phyloP scores from a whole-genome alignment of 2,797 vertebrate species.

The Coracias cyanogaster region DNA sequence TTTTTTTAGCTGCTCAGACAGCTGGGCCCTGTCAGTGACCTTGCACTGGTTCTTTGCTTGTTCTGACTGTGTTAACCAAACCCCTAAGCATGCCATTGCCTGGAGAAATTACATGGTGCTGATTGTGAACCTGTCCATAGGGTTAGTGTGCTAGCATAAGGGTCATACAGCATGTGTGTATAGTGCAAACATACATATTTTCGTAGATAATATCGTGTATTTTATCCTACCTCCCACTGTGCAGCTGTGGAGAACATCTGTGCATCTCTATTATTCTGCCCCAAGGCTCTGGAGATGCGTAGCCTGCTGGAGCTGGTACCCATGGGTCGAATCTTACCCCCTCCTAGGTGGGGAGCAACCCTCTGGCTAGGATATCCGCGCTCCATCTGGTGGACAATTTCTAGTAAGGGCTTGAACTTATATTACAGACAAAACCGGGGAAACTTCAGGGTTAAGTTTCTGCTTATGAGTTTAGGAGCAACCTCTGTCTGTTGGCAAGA shows the following conservation, averaged over 20 bases:
- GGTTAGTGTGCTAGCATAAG: not conserved
- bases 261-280: not conserved
- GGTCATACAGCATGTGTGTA: accelerated
- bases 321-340: not conserved
- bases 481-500: not conserved
- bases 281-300: too few relatives aligned
- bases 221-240: not conserved
- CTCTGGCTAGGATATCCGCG: accelerated
- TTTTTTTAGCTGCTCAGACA: not conserved
- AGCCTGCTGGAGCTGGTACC: not conserved
- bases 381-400: not conserved
- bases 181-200: accelerated
- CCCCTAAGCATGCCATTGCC: not conserved
- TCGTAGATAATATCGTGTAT: not conserved
- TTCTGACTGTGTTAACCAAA: not conserved
- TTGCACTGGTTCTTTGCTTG: not conserved
- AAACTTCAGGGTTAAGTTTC: not conserved
- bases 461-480: not conserved
- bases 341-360: not conserved
- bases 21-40: not conserved
- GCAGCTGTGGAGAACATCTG: not conserved
- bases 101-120: not conserved
- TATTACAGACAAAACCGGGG: not conserved
- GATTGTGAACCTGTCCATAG: not conserved
- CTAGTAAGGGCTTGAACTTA: not conserved